These are phyloP conservation scores for Eueides isabella DNA, from an alignment of 1,140 invertebrate genomes.

Conservation along the genomic window DNA sequence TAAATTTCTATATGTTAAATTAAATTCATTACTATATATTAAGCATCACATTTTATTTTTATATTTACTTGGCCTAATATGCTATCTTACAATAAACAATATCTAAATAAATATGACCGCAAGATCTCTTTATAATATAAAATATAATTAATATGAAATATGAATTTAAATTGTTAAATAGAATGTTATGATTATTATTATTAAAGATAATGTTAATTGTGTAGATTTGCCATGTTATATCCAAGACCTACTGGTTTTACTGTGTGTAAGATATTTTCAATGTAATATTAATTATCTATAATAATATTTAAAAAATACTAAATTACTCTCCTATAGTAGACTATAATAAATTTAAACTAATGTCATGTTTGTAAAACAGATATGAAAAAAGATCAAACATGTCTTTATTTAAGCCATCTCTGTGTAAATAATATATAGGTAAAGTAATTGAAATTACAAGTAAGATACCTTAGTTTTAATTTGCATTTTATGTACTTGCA, in stretches of 20 bases:
- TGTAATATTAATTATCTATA: conserved; percentile 12
- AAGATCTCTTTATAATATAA: conserved; percentile 1
- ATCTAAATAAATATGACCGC: conserved; percentile 13
- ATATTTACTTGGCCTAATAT: background rate
- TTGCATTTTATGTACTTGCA: conserved; percentile 43
- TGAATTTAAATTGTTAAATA: conserved; percentile 4
- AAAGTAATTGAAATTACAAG: background rate
- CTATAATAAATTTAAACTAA: conserved; percentile 11
- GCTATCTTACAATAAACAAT: background rate
- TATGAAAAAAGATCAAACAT: background rate
- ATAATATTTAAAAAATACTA: conserved; percentile 15
- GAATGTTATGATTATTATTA: conserved; percentile 1
- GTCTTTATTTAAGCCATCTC: background rate
- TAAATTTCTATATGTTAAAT: no score
- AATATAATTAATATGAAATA: conserved; percentile 7
- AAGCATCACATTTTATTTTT: background rate
- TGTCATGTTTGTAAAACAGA: background rate
- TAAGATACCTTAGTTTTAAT: conserved; percentile 16
- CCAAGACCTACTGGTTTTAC: conserved; percentile 3
- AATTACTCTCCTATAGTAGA: conserved; percentile 3
- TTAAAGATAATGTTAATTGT: conserved; percentile 23
- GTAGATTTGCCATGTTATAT: conserved; percentile 26
- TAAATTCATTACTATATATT: background rate
- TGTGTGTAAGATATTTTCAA: conserved; percentile 21
- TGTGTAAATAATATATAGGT: background rate